Percentiles rank a stretch among this genome's conserved stretches.
Evolutionary conservation across 2,797 vertebrate species (phyloP).

Genomic region (Pteropus rufus): DNA sequence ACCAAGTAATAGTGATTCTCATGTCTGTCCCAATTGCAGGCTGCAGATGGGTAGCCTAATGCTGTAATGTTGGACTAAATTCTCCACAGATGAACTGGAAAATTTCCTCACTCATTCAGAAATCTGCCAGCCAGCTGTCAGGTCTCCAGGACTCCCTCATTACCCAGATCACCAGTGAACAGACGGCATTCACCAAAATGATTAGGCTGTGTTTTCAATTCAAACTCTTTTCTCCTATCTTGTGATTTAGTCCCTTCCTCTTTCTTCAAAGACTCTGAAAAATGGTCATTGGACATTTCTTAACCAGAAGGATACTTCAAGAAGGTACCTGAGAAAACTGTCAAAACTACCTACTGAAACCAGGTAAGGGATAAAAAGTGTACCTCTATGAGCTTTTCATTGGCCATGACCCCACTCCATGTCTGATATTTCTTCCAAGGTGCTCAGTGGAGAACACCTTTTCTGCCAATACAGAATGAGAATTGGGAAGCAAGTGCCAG

Average conservation of each 20-base stretch:
- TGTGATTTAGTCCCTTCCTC: slow-evolving; percentile 52
- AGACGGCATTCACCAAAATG: slow-evolving; percentile 62
- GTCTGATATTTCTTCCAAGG: slow-evolving; percentile 40
- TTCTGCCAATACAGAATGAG: slow-evolving; percentile 43
- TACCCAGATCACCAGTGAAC: slow-evolving; percentile 72
- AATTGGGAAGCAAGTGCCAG: slow-evolving; percentile 55
- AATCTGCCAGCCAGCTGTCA: slow-evolving; percentile 76
- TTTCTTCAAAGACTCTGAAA: slow-evolving; percentile 22
- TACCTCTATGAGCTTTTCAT: not conserved
- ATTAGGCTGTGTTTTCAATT: slow-evolving; percentile 58
- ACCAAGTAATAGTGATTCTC: slow-evolving; percentile 73
- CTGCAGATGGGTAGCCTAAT: slow-evolving; percentile 75
- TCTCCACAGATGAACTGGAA: slow-evolving; percentile 78
- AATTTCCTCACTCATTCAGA: slow-evolving; percentile 77
- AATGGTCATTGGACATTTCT: slow-evolving; percentile 5
- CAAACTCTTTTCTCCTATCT: slow-evolving; percentile 23
- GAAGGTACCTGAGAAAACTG: not conserved
- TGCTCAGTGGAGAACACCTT: slow-evolving; percentile 34
- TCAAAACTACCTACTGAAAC: not conserved
- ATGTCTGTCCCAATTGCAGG: slow-evolving; percentile 71
- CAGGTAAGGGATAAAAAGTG: not conserved
- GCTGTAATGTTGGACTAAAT: slow-evolving; percentile 72
- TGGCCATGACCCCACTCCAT: slow-evolving; percentile 9
- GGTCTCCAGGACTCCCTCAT: slow-evolving; percentile 69
- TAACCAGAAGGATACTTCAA: not conserved